phyloP scores from a whole-genome alignment of 2,888 invertebrate species.

The Cheilosia scutellata region DNA sequence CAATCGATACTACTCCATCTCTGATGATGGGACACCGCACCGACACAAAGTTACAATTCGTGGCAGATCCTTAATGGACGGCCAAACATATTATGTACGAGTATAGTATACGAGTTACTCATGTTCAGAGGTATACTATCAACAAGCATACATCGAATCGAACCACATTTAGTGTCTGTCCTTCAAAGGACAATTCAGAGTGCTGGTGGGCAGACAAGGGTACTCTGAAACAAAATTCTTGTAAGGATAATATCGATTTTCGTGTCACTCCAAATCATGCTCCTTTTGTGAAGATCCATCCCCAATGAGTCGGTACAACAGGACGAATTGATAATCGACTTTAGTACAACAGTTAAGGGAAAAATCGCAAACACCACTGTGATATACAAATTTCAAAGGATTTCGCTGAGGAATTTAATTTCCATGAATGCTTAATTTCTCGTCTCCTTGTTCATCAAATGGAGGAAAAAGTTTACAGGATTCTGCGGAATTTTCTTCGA shows the following conservation, averaged over 20 bases:
- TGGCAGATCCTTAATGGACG: slow-evolving; percentile 29
- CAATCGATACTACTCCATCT: slow-evolving; percentile 7
- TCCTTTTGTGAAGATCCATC: not conserved
- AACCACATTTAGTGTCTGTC: not conserved
- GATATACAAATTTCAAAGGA: slow-evolving; percentile 40
- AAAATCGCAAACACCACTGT: slow-evolving; percentile 10
- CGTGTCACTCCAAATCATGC: slow-evolving; percentile 31
- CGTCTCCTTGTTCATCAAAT: not conserved
- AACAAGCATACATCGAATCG: slow-evolving; percentile 21
- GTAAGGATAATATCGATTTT: slow-evolving; percentile 20
- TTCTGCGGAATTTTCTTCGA: not conserved
- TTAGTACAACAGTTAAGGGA: not conserved
- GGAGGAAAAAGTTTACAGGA: not conserved
- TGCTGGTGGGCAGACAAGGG: not conserved
- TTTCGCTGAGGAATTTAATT: slow-evolving; percentile 48
- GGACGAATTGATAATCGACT: slow-evolving; percentile 53
- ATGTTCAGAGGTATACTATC: not conserved
- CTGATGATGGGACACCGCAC: not conserved
- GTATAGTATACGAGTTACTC: not conserved
- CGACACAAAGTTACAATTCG: slow-evolving; percentile 13
- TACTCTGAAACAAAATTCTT: slow-evolving; percentile 4
- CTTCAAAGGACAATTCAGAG: not conserved
- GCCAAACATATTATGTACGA: not conserved
- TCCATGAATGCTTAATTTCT: slow-evolving; percentile 39
- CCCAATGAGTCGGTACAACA: slow-evolving; percentile 10